Percentiles rank a stretch among this genome's conserved stretches.
phyloP scores from a whole-genome alignment of 1,140 invertebrate species.

The Drosophila sucinea region DNA sequence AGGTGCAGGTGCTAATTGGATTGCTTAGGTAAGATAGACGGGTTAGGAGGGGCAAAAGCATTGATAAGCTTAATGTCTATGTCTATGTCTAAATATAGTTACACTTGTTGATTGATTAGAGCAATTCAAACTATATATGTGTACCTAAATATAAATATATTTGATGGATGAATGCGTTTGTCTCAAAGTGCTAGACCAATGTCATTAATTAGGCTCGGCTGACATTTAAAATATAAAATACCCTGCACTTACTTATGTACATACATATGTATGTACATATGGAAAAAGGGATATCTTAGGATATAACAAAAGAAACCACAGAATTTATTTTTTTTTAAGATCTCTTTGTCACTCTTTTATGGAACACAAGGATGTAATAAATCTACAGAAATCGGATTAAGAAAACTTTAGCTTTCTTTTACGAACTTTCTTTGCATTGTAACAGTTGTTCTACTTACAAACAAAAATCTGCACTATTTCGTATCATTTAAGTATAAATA shows the following conservation, averaged over 20 bases:
- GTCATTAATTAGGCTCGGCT: neutral
- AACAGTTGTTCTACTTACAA: neutral
- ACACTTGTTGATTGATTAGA: conserved; percentile 51
- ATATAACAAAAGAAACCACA: neutral
- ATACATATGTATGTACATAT: neutral
- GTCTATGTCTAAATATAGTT: conserved; percentile 51
- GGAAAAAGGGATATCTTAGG: neutral
- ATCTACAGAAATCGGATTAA: neutral
- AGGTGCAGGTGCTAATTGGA: conserved; percentile 13
- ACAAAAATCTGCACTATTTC: neutral
- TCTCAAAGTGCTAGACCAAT: neutral
- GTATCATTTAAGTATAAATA: neutral
- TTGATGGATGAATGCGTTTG: conserved; percentile 40
- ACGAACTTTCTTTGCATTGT: neutral
- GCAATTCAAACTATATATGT: conserved; percentile 15
- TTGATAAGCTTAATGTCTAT: conserved; percentile 13
- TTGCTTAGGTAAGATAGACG: neutral
- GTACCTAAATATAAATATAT: conserved; percentile 17
- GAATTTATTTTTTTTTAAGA: neutral
- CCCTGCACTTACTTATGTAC: neutral
- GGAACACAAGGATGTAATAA: neutral
- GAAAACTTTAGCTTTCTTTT: too few species aligned
- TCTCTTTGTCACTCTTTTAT: neutral
- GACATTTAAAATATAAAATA: neutral
- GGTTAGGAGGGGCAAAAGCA: conserved; percentile 24